A percentile compares a stretch with the other conserved stretches of the same genome.
Evolutionary conservation across 2,888 invertebrate species (phyloP).

Genomic region (Asteroscopus sphinx): DNA sequence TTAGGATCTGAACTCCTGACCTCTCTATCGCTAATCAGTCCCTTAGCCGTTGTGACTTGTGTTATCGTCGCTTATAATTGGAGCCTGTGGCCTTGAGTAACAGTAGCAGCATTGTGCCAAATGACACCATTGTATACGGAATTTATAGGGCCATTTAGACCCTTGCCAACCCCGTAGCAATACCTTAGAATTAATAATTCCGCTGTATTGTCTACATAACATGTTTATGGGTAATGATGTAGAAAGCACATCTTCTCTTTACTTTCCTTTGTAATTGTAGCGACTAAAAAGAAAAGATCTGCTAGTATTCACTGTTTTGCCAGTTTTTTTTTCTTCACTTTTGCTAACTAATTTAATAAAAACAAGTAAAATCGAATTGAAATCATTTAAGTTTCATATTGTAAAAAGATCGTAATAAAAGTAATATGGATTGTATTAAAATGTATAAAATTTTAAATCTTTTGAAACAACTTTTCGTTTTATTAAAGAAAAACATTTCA

Average conservation of each 20-base stretch:
- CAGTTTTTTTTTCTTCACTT: neutral
- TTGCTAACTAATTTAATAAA: neutral
- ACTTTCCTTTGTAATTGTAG: conserved; percentile 12
- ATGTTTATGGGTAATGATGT: conserved; percentile 29
- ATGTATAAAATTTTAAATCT: conserved; percentile 24
- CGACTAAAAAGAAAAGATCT: neutral
- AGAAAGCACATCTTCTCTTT: conserved; percentile 15
- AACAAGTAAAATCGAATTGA: neutral
- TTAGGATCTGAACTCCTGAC: conserved; percentile 1
- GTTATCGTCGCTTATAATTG: conserved; percentile 39
- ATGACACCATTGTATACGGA: conserved; percentile 51
- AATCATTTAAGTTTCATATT: conserved; percentile 7
- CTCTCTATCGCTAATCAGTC: conserved; percentile 16
- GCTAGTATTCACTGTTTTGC: neutral
- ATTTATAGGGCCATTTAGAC: conserved; percentile 52
- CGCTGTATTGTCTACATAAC: conserved; percentile 28
- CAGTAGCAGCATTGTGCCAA: conserved; percentile 46
- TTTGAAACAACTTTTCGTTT: conserved; percentile 18
- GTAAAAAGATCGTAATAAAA: conserved; percentile 20
- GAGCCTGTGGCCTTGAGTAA: conserved; percentile 41
- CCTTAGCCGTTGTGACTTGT: conserved; percentile 15
- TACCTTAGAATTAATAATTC: conserved; percentile 48
- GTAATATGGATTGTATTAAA: conserved; percentile 3
- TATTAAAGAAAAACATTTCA: conserved; percentile 47
- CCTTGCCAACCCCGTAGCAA: conserved; percentile 46